These are phyloP conservation scores for Whitmania pigra DNA, from an alignment of 1,140 invertebrate genomes.

Conservation along the genomic window DNA sequence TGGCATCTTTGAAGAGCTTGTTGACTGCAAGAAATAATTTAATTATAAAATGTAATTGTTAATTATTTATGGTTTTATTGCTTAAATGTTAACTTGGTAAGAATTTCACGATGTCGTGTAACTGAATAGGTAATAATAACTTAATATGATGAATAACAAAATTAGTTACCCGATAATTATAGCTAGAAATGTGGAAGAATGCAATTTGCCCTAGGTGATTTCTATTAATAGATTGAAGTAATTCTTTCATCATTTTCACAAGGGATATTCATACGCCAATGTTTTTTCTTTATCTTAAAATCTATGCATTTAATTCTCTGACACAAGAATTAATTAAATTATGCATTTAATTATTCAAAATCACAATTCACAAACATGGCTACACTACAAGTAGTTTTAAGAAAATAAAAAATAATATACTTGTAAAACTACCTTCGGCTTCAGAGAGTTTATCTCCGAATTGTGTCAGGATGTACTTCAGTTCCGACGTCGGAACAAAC, in stretches of 20 bases:
- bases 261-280: too few relatives aligned
- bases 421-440: slow-evolving; percentile 67
- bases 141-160: too few relatives aligned
- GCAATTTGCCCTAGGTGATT: too few relatives aligned
- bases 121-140: neutral
- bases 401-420: neutral
- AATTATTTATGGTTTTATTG: neutral
- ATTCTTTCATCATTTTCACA: too few relatives aligned
- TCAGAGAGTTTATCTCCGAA: slow-evolving; percentile 80
- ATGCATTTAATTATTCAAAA: neutral
- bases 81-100: neutral
- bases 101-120: too few relatives aligned
- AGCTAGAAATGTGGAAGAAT: too few relatives aligned
- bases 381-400: neutral
- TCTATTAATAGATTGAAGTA: too few relatives aligned
- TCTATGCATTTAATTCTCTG: neutral
- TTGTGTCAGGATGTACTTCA: slow-evolving; percentile 71
- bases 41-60: neutral
- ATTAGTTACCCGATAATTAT: too few relatives aligned
- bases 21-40: slow-evolving; percentile 56
- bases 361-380: neutral
- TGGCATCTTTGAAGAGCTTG: slow-evolving; percentile 80
- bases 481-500: slow-evolving; percentile 63
- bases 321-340: neutral
- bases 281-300: too few relatives aligned